Percentiles rank a stretch among this genome's conserved stretches.
These are phyloP conservation scores for Thymelicus acteon DNA, from an alignment of 2,888 invertebrate species.

Conservation along the genomic window DNA sequence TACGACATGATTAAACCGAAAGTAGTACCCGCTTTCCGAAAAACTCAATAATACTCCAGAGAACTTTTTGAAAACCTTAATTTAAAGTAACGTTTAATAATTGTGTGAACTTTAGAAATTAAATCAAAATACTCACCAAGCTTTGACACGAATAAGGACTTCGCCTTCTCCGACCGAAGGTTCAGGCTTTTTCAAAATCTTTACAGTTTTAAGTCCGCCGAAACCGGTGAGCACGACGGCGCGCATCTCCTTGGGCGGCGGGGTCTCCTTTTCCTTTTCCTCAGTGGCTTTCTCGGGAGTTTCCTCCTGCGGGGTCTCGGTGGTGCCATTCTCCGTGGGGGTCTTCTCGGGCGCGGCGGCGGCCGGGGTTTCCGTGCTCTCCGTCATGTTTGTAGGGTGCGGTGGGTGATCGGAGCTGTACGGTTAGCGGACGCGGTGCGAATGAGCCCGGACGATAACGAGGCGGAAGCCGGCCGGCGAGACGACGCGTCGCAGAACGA, in stretches of 20 bases:
- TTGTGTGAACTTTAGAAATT: slow-evolving; percentile 22
- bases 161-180: slow-evolving; percentile 89
- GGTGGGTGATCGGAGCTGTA: slow-evolving; percentile 63
- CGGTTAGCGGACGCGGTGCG: slow-evolving; percentile 70
- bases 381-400: slow-evolving; percentile 71
- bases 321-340: slow-evolving; percentile 80
- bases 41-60: neutral
- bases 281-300: slow-evolving; percentile 82
- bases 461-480: slow-evolving; percentile 73
- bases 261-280: slow-evolving; percentile 82
- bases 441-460: slow-evolving; percentile 67
- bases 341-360: slow-evolving; percentile 84
- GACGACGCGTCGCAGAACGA: slow-evolving; percentile 82
- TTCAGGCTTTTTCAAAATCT: slow-evolving; percentile 92
- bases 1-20: neutral
- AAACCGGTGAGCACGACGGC: slow-evolving; percentile 93
- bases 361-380: slow-evolving; percentile 80
- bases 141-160: slow-evolving; percentile 92
- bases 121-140: slow-evolving; percentile 88
- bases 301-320: slow-evolving; percentile 78
- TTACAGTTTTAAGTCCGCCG: slow-evolving; percentile 93
- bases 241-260: slow-evolving; percentile 92
- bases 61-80: too few species aligned
- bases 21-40: slow-evolving; percentile 37
- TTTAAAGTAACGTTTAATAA: too few species aligned